Evolutionary conservation across 2,113 vertebrate species (phyloP), one percentile per base, ranked within the genome.

Genomic region (Equus przewalskii): DNA sequence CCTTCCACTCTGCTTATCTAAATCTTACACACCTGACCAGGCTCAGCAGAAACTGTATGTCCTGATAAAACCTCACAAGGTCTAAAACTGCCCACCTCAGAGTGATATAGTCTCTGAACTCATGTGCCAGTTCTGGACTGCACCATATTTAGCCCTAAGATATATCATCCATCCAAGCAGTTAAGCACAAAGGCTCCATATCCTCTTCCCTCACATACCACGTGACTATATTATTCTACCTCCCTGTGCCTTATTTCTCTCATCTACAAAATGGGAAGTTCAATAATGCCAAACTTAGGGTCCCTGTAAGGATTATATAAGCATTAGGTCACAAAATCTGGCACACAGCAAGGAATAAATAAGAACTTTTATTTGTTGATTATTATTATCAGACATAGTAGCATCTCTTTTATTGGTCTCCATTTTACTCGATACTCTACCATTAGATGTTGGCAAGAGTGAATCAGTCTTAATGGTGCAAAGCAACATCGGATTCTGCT

Each of bases 21-120:
- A 92, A 96, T 94, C 70, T 83, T 49, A 41, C 44, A 90, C 54
- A 94, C 54, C 69, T 60, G 36, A 96, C 44, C 36, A 88, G 75
- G 56, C 65, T 84, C 58, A n/a, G 64, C 16, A 83, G 16, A 87
- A 83, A 89, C 44, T 83, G 90, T 24, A 86, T 87, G 69, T 94
- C 51, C 64, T 65, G 80, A 72, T 13, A 58, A 90, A 96, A 49
- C 51, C 15, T 82, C 56, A 13, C 26, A 65, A 65, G 89, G 28
- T 81, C 67, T 62, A 65, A 92, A 85, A 36, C 19, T 22, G 5
- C 19, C 12, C 72, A 36, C 36, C 36, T 36, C 28, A 7, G 15
- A 49, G 24, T 30, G 54, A 89, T 12, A 58, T 0, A 8, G 36
- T 78, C 80, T 85, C 30, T 69, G 46, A 93, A 54, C 33, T 65